Conservation (phyloP, 2,797 vertebrate species). For the Cottoperca gobio region DNA sequence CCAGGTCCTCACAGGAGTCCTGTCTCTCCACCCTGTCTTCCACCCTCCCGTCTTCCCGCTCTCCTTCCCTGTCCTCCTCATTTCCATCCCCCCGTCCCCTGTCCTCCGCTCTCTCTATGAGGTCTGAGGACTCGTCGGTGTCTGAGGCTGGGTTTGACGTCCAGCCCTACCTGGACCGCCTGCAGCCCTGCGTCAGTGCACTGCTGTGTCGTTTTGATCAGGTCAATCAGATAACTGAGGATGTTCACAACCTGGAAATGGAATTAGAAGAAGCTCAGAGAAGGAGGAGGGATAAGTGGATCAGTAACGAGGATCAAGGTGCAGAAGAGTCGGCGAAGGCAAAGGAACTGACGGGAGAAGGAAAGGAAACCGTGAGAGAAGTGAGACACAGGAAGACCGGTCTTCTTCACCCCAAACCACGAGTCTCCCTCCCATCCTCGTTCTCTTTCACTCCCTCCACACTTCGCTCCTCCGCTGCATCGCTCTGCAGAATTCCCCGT, state of each 20-base stretch:
- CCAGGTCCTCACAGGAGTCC: slow-evolving; percentile 79
- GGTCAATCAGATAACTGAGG: slow-evolving; percentile 79
- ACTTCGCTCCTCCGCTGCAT: slow-evolving; percentile 22
- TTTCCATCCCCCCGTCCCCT: slow-evolving; percentile 53
- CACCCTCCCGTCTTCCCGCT: slow-evolving; percentile 39
- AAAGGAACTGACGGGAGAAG: slow-evolving; percentile 33
- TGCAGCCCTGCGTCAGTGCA: slow-evolving; percentile 72
- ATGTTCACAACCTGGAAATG: slow-evolving; percentile 79
- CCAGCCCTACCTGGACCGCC: slow-evolving; percentile 74
- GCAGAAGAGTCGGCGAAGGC: slow-evolving; percentile 28
- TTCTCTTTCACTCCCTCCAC: slow-evolving; percentile 32
- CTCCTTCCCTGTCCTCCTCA: slow-evolving; percentile 46
- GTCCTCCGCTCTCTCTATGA: slow-evolving; percentile 70
- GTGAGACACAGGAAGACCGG: slow-evolving; percentile 46
- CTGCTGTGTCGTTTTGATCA: slow-evolving; percentile 82
- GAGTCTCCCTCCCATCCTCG: slow-evolving; percentile 49
- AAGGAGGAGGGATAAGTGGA: slow-evolving; percentile 60
- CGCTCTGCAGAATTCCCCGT: slow-evolving; percentile 25
- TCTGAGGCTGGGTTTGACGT: slow-evolving; percentile 65
- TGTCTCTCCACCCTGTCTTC: slow-evolving; percentile 61
- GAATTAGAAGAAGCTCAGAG: slow-evolving; percentile 71
- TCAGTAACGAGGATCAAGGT: slow-evolving; percentile 30
- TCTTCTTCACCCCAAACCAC: slow-evolving; percentile 32
- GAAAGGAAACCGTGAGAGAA: slow-evolving; percentile 16
- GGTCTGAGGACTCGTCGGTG: slow-evolving; percentile 68